phyloP scores from a whole-genome alignment of 1,140 invertebrate species.

The Cydia fagiglandana region DNA sequence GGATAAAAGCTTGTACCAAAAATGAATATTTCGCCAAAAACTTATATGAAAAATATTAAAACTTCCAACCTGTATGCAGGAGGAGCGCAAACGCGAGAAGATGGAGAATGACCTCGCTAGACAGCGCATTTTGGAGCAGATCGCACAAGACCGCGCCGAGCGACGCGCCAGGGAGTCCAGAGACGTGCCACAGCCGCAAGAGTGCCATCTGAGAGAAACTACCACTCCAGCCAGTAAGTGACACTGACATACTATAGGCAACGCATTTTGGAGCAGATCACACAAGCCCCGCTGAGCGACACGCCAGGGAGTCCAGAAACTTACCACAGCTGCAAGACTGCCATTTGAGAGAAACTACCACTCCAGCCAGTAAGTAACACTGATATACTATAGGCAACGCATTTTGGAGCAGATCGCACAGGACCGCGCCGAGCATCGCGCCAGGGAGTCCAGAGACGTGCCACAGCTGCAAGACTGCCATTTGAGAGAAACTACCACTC shows the following conservation, averaged over 20 bases:
- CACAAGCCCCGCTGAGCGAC: neutral
- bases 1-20: too few relatives aligned
- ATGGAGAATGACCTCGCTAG: conserved; percentile 83
- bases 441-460: neutral
- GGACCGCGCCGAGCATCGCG: neutral
- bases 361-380: too few relatives aligned
- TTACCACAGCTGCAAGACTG: neutral
- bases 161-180: neutral
- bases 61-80: conserved; percentile 50
- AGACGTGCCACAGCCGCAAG: too few relatives aligned
- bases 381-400: too few relatives aligned
- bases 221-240: too few relatives aligned
- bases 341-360: neutral
- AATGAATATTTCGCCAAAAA: too few relatives aligned
- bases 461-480: too few relatives aligned
- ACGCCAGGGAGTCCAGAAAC: conserved; percentile 56
- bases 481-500: too few relatives aligned
- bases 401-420: too few relatives aligned
- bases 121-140: conserved; percentile 41
- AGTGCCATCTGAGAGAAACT: too few relatives aligned
- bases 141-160: too few relatives aligned
- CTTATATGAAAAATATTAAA: too few relatives aligned
- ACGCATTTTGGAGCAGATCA: neutral
- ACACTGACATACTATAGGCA: neutral
- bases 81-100: conserved; percentile 86